phyloP scores from a whole-genome alignment of 2,888 invertebrate species.

The Endotricha flammealis region DNA sequence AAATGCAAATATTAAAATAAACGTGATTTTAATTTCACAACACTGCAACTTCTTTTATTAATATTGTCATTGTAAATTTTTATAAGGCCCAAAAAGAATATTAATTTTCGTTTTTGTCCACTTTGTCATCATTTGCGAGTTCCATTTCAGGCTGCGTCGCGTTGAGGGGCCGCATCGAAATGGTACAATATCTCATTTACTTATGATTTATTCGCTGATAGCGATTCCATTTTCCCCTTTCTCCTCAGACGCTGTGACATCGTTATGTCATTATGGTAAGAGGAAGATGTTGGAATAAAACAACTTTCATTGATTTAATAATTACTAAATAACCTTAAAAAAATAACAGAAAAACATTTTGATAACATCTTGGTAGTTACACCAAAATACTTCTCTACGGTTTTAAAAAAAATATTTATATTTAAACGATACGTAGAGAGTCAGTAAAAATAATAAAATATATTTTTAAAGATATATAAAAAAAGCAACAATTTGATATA shows the following conservation, averaged over 20 bases:
- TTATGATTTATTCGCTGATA: slow-evolving; percentile 63
- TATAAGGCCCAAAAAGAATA: slow-evolving; percentile 26
- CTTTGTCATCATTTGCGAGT: slow-evolving; percentile 57
- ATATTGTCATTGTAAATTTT: slow-evolving; percentile 7
- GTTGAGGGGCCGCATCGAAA: slow-evolving; percentile 37
- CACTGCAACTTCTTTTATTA: background rate
- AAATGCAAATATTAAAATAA: background rate
- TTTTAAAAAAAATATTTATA: no score
- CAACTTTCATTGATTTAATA: slow-evolving; percentile 1
- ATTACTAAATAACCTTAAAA: no score
- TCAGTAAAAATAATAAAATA: no score
- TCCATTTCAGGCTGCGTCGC: slow-evolving; percentile 40
- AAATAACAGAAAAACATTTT: no score
- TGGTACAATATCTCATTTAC: slow-evolving; percentile 60
- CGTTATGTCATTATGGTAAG: slow-evolving; percentile 32
- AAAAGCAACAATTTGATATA: no score
- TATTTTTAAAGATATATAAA: no score
- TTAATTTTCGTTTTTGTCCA: slow-evolving; percentile 49
- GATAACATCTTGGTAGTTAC: no score
- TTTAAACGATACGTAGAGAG: no score
- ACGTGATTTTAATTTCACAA: background rate
- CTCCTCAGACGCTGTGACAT: slow-evolving; percentile 37
- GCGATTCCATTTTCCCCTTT: slow-evolving; percentile 46
- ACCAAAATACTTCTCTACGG: no score
- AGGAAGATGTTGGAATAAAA: slow-evolving; percentile 4